These are phyloP conservation scores for Sebastolobus alascanus DNA, from an alignment of 2,797 vertebrate species.

Conservation along the genomic window DNA sequence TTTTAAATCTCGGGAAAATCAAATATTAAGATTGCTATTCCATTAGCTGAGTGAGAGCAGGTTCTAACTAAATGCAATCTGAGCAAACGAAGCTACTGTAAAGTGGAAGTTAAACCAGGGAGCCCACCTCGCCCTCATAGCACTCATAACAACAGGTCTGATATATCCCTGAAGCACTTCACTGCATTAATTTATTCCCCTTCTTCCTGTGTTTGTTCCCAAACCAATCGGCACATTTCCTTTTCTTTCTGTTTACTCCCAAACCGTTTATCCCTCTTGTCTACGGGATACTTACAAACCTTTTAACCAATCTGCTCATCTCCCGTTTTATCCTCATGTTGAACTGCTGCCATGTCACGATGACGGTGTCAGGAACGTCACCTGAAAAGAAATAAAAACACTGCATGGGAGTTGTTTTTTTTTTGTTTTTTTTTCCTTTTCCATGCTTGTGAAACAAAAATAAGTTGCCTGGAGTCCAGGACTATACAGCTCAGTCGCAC, in stretches of 20 bases:
- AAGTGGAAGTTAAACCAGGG: constrained; percentile 45
- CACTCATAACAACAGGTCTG: constrained; percentile 23
- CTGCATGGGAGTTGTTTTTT: background rate
- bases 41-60: constrained; percentile 32
- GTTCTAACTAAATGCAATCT: constrained; percentile 26
- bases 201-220: constrained; percentile 41
- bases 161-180: constrained; percentile 27
- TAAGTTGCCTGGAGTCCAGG: background rate
- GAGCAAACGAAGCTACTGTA: constrained; percentile 41
- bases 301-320: constrained; percentile 30
- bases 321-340: constrained; percentile 17
- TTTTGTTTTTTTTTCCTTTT: no score
- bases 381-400: constrained; percentile 4
- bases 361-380: background rate
- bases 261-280: constrained; percentile 36
- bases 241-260: constrained; percentile 23
- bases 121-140: constrained; percentile 20
- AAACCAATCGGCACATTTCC: constrained; percentile 30
- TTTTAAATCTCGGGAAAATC: constrained; percentile 59
- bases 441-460: background rate
- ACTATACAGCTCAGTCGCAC: background rate
- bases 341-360: background rate
- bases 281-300: background rate
- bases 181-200: background rate
- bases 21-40: constrained; percentile 56